A percentile compares a stretch with the other conserved stretches of the same genome.
Conservation (phyloP, 2,888 invertebrate genomes). For the Netelia virgata region DNA sequence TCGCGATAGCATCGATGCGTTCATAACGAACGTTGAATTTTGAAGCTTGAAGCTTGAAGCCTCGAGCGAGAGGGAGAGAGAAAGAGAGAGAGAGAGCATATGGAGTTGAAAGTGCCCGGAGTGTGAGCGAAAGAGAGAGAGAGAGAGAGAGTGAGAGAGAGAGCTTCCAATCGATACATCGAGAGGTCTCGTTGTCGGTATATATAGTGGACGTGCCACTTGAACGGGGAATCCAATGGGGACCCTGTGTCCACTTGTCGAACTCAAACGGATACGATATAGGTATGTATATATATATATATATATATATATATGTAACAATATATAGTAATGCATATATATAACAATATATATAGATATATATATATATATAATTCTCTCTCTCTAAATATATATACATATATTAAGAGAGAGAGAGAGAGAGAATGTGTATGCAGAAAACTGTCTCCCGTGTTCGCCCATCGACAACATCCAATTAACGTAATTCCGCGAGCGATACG, state of each 20-base stretch:
- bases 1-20: constrained; percentile 50
- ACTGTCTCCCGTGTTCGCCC: constrained; percentile 74
- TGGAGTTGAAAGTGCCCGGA: constrained; percentile 6
- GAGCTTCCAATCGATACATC: constrained; percentile 68
- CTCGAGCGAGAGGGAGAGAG: constrained; percentile 27
- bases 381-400: neutral
- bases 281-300: neutral
- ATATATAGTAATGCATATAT: neutral
- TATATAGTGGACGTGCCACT: constrained; percentile 67
- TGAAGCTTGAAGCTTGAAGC: constrained; percentile 42
- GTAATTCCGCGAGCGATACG: constrained; percentile 76
- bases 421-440: constrained; percentile 71
- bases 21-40: constrained; percentile 68
- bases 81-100: constrained; percentile 4
- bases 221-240: constrained; percentile 66
- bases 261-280: constrained; percentile 48
- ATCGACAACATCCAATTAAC: constrained; percentile 80
- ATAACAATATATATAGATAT: constrained; percentile 6
- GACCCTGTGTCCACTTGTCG: constrained; percentile 62
- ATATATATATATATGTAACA: neutral
- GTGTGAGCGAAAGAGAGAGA: neutral
- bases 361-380: too few relatives aligned
- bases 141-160: constrained; percentile 2
- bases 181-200: constrained; percentile 68
- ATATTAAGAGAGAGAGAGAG: neutral